These are phyloP conservation scores for Microcebus tavaratra DNA, from an alignment of 2,113 vertebrate species.

Conservation along the genomic window DNA sequence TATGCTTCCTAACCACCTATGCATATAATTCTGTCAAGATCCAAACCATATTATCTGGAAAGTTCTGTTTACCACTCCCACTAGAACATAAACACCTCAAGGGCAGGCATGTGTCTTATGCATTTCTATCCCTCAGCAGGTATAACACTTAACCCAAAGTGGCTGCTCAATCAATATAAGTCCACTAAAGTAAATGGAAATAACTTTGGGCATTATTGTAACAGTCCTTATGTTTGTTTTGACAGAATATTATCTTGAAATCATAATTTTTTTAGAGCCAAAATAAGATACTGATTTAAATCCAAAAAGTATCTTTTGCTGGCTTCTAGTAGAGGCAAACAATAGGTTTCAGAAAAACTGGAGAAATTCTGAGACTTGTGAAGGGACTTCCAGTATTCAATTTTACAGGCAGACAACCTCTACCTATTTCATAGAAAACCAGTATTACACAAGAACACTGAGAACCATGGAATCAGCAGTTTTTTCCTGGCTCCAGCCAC, in stretches of 20 bases:
- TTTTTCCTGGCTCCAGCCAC: background rate
- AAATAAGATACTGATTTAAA: background rate
- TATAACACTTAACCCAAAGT: background rate
- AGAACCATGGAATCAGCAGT: background rate
- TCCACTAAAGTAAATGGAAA: background rate
- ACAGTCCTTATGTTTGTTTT: background rate
- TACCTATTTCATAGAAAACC: background rate
- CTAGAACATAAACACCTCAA: background rate
- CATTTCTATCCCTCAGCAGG: background rate
- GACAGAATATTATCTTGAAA: background rate
- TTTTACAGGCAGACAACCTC: background rate
- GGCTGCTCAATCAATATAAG: background rate
- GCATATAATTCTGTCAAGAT: background rate
- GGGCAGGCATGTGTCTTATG: background rate
- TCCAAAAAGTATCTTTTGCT: background rate
- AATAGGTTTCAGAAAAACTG: slow-evolving; percentile 16
- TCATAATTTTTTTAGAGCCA: background rate
- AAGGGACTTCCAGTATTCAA: background rate
- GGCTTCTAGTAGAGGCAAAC: background rate
- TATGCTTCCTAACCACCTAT: background rate
- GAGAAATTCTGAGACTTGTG: background rate
- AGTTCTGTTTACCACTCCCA: background rate
- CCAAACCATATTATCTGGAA: background rate
- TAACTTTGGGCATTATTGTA: background rate
- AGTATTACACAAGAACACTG: background rate